These are phyloP conservation scores for Ptychoptera contaminata DNA, from an alignment of 2,888 invertebrate genomes.

Conservation along the genomic window DNA sequence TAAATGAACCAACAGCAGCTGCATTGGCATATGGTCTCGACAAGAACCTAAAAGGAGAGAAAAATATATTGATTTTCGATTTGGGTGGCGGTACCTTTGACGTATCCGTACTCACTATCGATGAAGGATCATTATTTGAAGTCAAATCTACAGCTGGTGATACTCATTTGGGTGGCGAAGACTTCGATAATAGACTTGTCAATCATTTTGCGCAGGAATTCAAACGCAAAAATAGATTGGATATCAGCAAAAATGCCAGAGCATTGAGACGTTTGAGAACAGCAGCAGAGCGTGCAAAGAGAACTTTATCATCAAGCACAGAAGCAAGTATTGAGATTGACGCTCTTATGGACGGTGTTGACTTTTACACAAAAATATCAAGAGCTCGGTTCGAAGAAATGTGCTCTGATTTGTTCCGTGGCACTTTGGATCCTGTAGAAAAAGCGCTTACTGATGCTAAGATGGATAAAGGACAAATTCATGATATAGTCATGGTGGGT, in stretches of 20 bases:
- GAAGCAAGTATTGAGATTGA: constrained; percentile 37
- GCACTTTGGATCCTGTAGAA: constrained; percentile 60
- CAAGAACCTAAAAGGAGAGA: constrained; percentile 46
- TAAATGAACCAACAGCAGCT: constrained; percentile 68
- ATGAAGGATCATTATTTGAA: constrained; percentile 47
- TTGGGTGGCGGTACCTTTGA: constrained; percentile 45
- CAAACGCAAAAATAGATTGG: constrained; percentile 34
- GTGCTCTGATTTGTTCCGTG: constrained; percentile 53
- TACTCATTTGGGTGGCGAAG: constrained; percentile 55
- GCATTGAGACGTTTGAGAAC: constrained; percentile 33
- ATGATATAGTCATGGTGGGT: constrained; percentile 63
- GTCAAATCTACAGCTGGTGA: constrained; percentile 58
- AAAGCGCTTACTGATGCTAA: constrained; percentile 58
- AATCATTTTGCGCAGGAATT: constrained; percentile 41
- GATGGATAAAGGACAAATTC: constrained; percentile 56
- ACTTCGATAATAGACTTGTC: constrained; percentile 41
- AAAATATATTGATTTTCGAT: constrained; percentile 48
- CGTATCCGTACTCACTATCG: constrained; percentile 56
- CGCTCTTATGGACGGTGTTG: constrained; percentile 36
- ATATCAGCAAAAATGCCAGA: constrained; percentile 31
- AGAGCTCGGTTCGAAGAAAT: constrained; percentile 69
- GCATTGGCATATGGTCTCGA: constrained; percentile 56
- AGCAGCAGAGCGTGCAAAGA: constrained; percentile 36
- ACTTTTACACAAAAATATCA: constrained; percentile 62
- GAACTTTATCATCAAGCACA: constrained; percentile 34